Base-by-base conservation (phyloP, 1,140 invertebrate species). In the Brachionus sp. region DNA sequence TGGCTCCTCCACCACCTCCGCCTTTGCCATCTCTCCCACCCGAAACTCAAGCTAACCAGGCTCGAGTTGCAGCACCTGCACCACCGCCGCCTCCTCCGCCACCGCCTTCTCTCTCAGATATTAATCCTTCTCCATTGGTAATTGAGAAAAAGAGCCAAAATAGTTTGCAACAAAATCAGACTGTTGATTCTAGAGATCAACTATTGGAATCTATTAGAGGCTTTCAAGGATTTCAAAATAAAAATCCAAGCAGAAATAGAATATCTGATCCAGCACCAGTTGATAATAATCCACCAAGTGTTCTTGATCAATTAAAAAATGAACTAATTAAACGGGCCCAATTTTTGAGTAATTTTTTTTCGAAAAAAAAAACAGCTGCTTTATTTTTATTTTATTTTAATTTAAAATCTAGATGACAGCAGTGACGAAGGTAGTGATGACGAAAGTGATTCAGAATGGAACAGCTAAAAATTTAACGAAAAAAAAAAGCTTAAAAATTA, bases 401-500 rank as follows among this genome's bases (percentile, higher is more conserved):
- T 75, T 75, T 25, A 6, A 37, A 39, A 25, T 75, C 10, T n/a
- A 75, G 70, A 75, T 75, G 70, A 80, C 13, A 66, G 62, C 35
- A 80, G 77, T 62, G 62, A 66, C 57, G 77, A 80, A 19, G 77
- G 46, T 5, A 53, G 46, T 13, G 73, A 44, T n/a, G 77, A 80
- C 19, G 77, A 80, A 62, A 80, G 77, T 66, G 77, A 80, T 66
- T 80, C 77, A 35, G 77, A 80, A 62, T 80, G 77, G 77, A 75
- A 75, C 44, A 46, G 39, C 44, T 75, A 75, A 29, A n/a, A n/a
- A n/a, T n/a, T n/a, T n/a, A n/a, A n/a, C n/a, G n/a, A n/a, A n/a
- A n/a, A n/a, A n/a, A n/a, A n/a, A n/a, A n/a, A n/a, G n/a, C n/a
- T n/a, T n/a, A n/a, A n/a, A n/a, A n/a, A n/a, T n/a, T n/a, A n/a